Evolutionary conservation across 2,113 vertebrate species (phyloP), one percentile per base, ranked within the genome.

Genomic region (Sigmodon hispidus): DNA sequence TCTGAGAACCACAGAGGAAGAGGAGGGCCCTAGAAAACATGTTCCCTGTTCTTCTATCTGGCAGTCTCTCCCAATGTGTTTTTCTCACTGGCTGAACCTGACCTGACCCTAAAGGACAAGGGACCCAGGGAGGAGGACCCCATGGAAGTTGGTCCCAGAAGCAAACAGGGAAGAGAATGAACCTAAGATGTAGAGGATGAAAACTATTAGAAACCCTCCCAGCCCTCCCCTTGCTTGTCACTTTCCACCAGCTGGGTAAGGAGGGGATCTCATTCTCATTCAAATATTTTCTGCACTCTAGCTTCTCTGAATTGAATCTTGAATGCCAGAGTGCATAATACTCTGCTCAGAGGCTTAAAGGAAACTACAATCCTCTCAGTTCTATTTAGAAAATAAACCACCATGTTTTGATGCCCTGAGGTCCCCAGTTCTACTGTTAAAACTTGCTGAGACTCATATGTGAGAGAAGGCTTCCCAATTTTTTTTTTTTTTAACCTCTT

Each of bases 381-480:
- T 93, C 52, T 12, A 11, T 95, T 77, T 92, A 88, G 88, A 76
- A 89, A 93, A 93, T 50, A 55, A 91, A 45, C 50, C 22, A 70
- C 31, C 52, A 9, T 31, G 81, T 55, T 43, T 22, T 21, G 16
- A 55, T 72, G 50, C 26, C 63, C 40, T 48, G 34, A 36, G 59
- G 22, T 8, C 31, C 24, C 9, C 59, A 45, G 76, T 89, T 80
- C 87, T n/a, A 11, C 24, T 9, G 26, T 55, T 63, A 6, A 76
- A 65, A 40, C 40, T 17, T 79, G 0, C n/a, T 65, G 89, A 91
- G 55, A 83, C 52, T 85, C 76, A 73, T 8, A 34, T 63, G 36
- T 7, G 40, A 43, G 90, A 59, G 22, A 90, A 89, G 90, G 63
- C 59, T 73, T 19, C 26, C 73, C 75, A 50, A n/a, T n/a, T n/a